phyloP scores from a whole-genome alignment of 2,113 vertebrate genomes.

The rat (Rattus norvegicus) region DNA sequence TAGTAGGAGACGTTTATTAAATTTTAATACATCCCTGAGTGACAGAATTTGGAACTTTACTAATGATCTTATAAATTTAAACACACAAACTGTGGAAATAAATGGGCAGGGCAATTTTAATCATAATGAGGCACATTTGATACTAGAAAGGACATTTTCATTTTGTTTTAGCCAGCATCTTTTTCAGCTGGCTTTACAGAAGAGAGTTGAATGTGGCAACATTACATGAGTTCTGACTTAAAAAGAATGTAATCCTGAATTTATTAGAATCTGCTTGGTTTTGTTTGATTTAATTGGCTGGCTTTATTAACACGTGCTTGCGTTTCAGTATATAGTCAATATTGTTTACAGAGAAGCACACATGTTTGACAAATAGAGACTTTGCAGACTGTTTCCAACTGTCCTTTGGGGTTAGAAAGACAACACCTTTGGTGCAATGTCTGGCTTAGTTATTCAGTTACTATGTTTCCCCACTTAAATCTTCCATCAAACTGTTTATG shows the following conservation, averaged over 20 bases:
- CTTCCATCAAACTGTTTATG: neutral
- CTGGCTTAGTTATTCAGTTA: neutral
- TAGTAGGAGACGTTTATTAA: slow-evolving; percentile 37
- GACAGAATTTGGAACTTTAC: slow-evolving; percentile 20
- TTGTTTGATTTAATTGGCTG: neutral
- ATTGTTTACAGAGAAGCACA: neutral
- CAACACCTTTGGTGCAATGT: neutral
- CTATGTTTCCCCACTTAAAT: neutral
- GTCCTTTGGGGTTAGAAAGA: neutral
- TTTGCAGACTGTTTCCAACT: neutral
- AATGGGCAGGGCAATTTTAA: slow-evolving; percentile 1
- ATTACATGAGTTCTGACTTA: neutral
- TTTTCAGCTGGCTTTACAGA: neutral
- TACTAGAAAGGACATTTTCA: slow-evolving; percentile 11
- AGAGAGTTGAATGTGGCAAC: neutral
- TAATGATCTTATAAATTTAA: slow-evolving; percentile 55
- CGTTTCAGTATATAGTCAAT: neutral
- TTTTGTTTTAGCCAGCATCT: neutral
- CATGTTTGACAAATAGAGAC: neutral
- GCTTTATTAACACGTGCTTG: neutral
- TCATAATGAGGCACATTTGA: slow-evolving; percentile 20
- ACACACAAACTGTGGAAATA: neutral
- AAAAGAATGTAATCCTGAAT: neutral
- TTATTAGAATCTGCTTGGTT: neutral
- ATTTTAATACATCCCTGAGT: slow-evolving; percentile 49